These are phyloP conservation scores for Podotricha telesiphe DNA, from an alignment of 2,888 invertebrate genomes.

Conservation along the genomic window DNA sequence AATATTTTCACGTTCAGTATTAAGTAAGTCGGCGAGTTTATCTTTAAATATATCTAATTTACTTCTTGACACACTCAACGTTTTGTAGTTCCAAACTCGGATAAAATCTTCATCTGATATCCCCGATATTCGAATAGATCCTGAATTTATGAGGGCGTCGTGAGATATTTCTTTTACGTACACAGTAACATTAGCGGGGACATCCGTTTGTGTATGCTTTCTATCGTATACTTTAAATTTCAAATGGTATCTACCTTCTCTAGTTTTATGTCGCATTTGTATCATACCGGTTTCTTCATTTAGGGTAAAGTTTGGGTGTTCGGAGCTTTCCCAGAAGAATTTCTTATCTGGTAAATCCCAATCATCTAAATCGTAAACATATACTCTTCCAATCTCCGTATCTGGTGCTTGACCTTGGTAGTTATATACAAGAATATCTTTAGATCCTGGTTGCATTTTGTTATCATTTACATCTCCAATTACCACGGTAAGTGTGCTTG, in stretches of 20 bases:
- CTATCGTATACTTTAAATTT: constrained; percentile 95
- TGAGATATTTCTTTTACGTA: constrained; percentile 97
- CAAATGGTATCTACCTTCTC: constrained; percentile 92
- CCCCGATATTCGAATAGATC: constrained; percentile 95
- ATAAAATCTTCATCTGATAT: constrained; percentile 98
- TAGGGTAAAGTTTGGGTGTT: constrained; percentile 93
- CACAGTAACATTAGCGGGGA: constrained; percentile 97
- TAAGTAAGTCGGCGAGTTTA: constrained; percentile 92
- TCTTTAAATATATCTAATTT: constrained; percentile 95
- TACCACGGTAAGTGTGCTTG: constrained; percentile 96
- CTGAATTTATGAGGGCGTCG: constrained; percentile 97
- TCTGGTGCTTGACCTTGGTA: constrained; percentile 96
- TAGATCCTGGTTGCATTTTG: constrained; percentile 98
- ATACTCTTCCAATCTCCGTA: constrained; percentile 96
- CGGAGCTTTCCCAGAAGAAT: constrained; percentile 95
- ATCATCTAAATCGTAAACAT: constrained; percentile 98
- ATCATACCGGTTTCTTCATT: constrained; percentile 97
- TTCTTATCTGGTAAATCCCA: constrained; percentile 99
- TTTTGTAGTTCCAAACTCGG: constrained; percentile 96
- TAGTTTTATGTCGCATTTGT: constrained; percentile 96
- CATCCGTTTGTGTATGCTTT: constrained; percentile 97
- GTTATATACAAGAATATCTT: constrained; percentile 98
- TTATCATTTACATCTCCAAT: constrained; percentile 99
- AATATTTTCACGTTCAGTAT: constrained; percentile 93
- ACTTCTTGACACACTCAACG: constrained; percentile 92